Percentiles rank a stretch among this genome's conserved stretches.
Evolutionary conservation across 2,888 invertebrate genomes (phyloP).

Genomic region (Platerodrilus igneus): DNA sequence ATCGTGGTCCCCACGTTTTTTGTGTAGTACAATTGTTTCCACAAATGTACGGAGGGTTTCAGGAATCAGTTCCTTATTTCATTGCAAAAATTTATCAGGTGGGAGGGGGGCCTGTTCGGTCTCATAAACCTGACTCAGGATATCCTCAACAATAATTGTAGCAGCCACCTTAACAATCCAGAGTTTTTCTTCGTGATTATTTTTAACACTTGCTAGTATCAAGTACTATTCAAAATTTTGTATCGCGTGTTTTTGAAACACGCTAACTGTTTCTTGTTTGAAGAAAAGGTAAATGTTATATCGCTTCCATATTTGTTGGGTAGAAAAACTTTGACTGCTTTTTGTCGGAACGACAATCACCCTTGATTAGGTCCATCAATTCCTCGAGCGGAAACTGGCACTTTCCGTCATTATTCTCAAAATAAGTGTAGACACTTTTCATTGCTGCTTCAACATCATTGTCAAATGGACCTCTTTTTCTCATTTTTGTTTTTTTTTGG

Average conservation of each 20-base stretch:
- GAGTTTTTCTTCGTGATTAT: slow-evolving; percentile 21
- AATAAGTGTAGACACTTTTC: too few species aligned
- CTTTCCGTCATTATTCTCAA: too few species aligned
- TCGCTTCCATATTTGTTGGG: slow-evolving; percentile 4
- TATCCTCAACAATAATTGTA: slow-evolving; percentile 25
- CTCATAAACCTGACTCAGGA: slow-evolving; percentile 19
- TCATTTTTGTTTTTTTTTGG: slow-evolving; percentile 8
- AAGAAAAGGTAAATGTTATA: slow-evolving; percentile 6
- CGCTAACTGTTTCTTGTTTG: slow-evolving; percentile 8
- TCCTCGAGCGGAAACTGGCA: neutral
- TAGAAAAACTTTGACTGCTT: neutral
- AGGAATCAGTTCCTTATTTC: slow-evolving; percentile 8
- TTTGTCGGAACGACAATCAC: neutral
- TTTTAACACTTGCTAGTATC: slow-evolving; percentile 2
- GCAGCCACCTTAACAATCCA: slow-evolving; percentile 26
- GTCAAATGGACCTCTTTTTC: slow-evolving; percentile 10
- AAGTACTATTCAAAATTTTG: too few species aligned
- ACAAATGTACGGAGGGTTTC: slow-evolving; percentile 12
- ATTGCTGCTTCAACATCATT: too few species aligned
- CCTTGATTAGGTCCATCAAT: neutral
- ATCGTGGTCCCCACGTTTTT: slow-evolving; percentile 4
- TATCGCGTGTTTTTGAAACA: slow-evolving; percentile 6
- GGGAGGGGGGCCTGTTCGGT: slow-evolving; percentile 21
- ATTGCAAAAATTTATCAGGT: slow-evolving; percentile 11
- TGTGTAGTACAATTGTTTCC: slow-evolving; percentile 2